Evolutionary conservation across 2,797 vertebrate species (phyloP), one percentile per base, ranked within the genome.

Genomic region (Schizopygopsis malacanthus): DNA sequence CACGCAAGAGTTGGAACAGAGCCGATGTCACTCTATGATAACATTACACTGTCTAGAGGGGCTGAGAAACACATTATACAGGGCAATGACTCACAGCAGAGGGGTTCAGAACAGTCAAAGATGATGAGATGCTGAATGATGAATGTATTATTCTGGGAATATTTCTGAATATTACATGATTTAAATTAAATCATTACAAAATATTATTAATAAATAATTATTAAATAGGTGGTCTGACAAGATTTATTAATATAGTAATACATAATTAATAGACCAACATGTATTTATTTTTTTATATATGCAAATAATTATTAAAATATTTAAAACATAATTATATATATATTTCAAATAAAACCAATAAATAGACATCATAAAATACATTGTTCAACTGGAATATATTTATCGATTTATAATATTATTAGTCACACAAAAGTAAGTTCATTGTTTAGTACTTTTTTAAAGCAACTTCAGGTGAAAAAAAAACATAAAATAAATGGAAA

Each of bases 1-100:
- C 69, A 61, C 52, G 65, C 0, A 45, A 0, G 5, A 39, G 65
- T 75, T 83, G 41, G 28, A 39, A 75, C 56, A 73, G 33, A 76
- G 72, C 20, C 18, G 33, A 52, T 52, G 65, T 84, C 85, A 73
- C 75, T 87, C 75, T 88, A 83, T 78, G 76, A 85, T 86, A 83
- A 85, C 45, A 37, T n/a, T 70, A 86, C 75, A 61, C 82, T 83
- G 83, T 81, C 84, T 70, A 88, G 28, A 84, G 73, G 45, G 56
- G 77, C 12, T 76, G 22, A 59, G 67, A 80, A 76, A 80, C 80
- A 59, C 41, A 50, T 61, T 25, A 43, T n/a, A 83, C 77, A 54
- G 76, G 85, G 52, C 22, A 63, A 39, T 76, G 41, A 22, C 2
- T 82, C 78, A 52, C 43, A 80, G 84, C 65, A 65, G 65, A 28